phyloP scores from a whole-genome alignment of 2,888 invertebrate species.

The Caenorhabditis plicata region DNA sequence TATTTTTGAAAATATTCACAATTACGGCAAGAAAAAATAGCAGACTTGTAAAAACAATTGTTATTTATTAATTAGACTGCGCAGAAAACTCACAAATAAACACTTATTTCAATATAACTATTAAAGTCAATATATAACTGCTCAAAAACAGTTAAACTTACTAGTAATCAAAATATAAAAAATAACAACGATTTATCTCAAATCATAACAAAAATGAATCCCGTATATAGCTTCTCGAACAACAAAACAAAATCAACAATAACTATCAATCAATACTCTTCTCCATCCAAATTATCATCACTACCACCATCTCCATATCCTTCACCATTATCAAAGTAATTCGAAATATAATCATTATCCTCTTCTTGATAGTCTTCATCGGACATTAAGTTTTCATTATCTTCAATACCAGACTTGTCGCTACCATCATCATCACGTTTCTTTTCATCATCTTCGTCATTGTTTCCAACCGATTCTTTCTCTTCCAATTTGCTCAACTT shows the following conservation, averaged over 20 bases:
- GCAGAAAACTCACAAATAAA: too few species aligned
- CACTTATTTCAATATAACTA: too few species aligned
- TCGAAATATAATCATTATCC: constrained; percentile 62
- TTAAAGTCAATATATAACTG: too few species aligned
- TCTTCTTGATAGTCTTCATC: constrained; percentile 62
- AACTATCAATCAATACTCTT: constrained; percentile 30
- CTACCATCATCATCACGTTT: constrained; percentile 35
- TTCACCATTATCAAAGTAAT: constrained; percentile 65
- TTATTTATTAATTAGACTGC: too few species aligned
- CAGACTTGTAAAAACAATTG: too few species aligned
- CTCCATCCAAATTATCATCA: constrained; percentile 59
- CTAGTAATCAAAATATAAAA: too few species aligned
- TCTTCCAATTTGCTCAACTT: constrained; percentile 41
- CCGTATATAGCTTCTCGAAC: too few species aligned
- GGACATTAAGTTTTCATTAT: constrained; percentile 36
- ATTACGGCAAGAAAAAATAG: too few species aligned
- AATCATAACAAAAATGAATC: constrained; percentile 1
- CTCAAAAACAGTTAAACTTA: too few species aligned
- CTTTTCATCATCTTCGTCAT: too few species aligned
- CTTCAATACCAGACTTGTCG: constrained; percentile 35
- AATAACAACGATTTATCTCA: too few species aligned
- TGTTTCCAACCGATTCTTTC: constrained; percentile 22
- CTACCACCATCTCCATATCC: constrained; percentile 52
- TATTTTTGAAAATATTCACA: too few species aligned
- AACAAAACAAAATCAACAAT: constrained; percentile 18